Percentiles rank a stretch among this genome's conserved stretches.
Conservation (phyloP, 92 coral and sea anemone genomes). For the Parazoanthus darwini region DNA sequence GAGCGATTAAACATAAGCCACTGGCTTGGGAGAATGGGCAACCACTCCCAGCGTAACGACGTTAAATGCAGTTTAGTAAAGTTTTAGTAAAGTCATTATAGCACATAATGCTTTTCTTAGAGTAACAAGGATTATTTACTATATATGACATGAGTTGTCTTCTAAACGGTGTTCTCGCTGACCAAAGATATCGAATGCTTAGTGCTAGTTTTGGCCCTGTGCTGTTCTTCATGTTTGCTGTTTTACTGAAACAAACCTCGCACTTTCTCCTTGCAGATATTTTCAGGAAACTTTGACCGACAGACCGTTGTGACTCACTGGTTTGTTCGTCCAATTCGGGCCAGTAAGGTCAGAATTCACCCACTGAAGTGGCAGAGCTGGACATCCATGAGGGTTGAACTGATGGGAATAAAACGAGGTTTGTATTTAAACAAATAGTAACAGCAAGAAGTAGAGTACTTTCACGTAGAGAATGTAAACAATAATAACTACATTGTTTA, state of each 20-base stretch:
- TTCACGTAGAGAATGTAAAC: background rate
- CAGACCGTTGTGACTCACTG: constrained; percentile 42
- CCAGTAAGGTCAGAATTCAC: constrained; percentile 15
- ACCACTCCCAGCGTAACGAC: too few species aligned
- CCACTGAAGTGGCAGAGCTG: constrained; percentile 37
- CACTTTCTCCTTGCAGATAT: constrained; percentile 8
- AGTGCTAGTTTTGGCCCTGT: background rate
- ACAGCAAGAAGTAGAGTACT: background rate
- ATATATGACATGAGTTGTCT: too few species aligned
- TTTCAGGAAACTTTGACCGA: constrained; percentile 37
- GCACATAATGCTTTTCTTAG: too few species aligned
- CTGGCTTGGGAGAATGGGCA: too few species aligned
- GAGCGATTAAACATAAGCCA: too few species aligned
- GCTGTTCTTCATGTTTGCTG: background rate
- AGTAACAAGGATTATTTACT: too few species aligned
- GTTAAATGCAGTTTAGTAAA: too few species aligned
- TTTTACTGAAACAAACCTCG: background rate
- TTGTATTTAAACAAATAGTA: background rate
- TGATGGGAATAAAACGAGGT: constrained; percentile 43
- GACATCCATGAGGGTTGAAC: constrained; percentile 38
- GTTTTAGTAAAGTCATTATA: too few species aligned
- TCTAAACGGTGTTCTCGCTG: too few species aligned
- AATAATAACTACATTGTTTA: too few species aligned
- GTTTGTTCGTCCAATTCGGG: constrained; percentile 33
- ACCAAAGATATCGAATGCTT: too few species aligned